Evolutionary conservation across 2,113 vertebrate species (phyloP).

Genomic region (Electrona antarctica): DNA sequence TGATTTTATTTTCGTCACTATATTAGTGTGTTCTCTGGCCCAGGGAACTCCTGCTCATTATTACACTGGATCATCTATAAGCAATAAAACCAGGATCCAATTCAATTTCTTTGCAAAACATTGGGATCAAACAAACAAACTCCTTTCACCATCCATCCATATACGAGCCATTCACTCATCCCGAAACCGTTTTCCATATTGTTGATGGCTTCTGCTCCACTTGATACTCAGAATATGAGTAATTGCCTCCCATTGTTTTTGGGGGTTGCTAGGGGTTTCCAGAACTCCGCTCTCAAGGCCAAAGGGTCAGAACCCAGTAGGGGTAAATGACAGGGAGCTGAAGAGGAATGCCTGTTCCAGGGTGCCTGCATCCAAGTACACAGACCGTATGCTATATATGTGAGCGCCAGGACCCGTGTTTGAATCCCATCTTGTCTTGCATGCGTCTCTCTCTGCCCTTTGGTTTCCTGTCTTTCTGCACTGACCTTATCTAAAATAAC

Average conservation of each 20-base stretch:
- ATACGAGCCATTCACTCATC: slow-evolving; percentile 62
- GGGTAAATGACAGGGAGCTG: slow-evolving; percentile 45
- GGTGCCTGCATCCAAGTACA: too few species aligned
- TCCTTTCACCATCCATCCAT: slow-evolving; percentile 42
- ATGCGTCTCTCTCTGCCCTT: too few species aligned
- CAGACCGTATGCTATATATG: too few species aligned
- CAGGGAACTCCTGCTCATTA: too few species aligned
- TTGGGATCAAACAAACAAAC: slow-evolving; percentile 20
- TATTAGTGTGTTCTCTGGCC: too few species aligned
- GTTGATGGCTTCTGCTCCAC: slow-evolving; percentile 49
- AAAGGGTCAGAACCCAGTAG: slow-evolving; percentile 65
- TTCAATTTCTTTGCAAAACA: slow-evolving; percentile 22
- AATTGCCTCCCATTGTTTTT: slow-evolving; percentile 64
- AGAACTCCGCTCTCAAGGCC: slow-evolving; percentile 46
- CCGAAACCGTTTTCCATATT: neutral
- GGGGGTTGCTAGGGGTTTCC: slow-evolving; percentile 64
- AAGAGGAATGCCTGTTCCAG: slow-evolving; percentile 50
- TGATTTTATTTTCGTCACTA: too few species aligned
- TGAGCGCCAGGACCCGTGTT: too few species aligned
- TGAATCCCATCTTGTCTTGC: too few species aligned
- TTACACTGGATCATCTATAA: too few species aligned
- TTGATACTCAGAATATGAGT: slow-evolving; percentile 68
- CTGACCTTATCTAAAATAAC: too few species aligned
- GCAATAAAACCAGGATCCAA: too few species aligned
- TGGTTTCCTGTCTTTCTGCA: too few species aligned